Percentiles rank a stretch among this genome's conserved stretches.
Conservation (phyloP, 2,797 vertebrate genomes). For the Amphiprion clarkii region DNA sequence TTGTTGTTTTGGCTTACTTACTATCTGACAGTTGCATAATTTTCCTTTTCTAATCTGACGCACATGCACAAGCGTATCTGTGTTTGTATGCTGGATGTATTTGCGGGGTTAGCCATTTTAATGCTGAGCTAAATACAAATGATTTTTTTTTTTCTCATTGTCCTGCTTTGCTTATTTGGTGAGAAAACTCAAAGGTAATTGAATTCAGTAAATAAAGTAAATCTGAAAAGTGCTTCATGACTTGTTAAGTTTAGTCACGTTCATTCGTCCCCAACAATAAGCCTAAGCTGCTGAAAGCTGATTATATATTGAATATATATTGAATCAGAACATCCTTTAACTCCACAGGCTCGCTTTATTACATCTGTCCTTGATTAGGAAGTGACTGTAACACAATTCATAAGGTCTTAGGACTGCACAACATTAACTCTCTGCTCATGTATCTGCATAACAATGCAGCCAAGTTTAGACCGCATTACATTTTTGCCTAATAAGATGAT, state of each 20-base stretch:
- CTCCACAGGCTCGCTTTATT: background rate
- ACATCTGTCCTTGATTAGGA: background rate
- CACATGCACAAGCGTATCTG: background rate
- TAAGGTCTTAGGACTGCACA: too few relatives aligned
- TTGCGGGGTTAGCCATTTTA: background rate
- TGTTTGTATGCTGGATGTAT: background rate
- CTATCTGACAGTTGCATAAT: constrained; percentile 16
- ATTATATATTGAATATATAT: constrained; percentile 10
- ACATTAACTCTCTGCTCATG: too few relatives aligned
- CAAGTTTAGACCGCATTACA: too few relatives aligned
- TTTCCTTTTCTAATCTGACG: constrained; percentile 9
- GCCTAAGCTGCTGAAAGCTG: constrained; percentile 24
- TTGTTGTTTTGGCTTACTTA: constrained; percentile 28
- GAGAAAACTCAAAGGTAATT: background rate
- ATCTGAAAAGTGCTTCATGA: too few relatives aligned
- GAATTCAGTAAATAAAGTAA: background rate
- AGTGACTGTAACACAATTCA: background rate
- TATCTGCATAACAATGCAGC: too few relatives aligned
- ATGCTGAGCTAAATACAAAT: background rate
- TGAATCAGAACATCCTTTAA: background rate
- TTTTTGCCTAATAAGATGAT: too few relatives aligned
- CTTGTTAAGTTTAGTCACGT: background rate
- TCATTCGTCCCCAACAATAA: constrained; percentile 5
- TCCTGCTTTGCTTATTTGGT: background rate
- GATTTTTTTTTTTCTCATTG: background rate